Conservation (phyloP, 2,888 invertebrate genomes). For the Leptopilina drosophilae region DNA sequence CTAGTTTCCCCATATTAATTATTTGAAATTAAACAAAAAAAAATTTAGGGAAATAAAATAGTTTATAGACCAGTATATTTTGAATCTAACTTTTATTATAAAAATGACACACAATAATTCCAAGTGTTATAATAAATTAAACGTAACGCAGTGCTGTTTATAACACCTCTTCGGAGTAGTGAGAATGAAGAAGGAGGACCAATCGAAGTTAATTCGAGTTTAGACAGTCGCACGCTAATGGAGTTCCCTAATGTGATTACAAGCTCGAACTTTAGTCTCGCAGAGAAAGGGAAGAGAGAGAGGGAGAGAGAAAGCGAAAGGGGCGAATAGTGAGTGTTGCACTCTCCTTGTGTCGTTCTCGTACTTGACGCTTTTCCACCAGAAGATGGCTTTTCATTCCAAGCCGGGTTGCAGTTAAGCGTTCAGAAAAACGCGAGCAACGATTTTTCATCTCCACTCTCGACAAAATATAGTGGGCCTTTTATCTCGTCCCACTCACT, state of each 20-base stretch:
- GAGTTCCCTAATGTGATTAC: conserved; percentile 6
- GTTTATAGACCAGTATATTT: no score
- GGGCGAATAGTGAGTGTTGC: background rate
- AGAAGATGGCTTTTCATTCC: background rate
- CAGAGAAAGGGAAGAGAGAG: background rate
- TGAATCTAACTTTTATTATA: no score
- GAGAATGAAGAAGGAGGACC: background rate
- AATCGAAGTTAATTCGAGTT: background rate
- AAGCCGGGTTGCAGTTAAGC: conserved; percentile 5
- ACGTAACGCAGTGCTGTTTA: no score
- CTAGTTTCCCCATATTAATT: no score
- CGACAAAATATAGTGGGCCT: conserved; percentile 7
- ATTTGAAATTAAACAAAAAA: no score
- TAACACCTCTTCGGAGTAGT: background rate
- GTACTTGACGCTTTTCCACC: background rate
- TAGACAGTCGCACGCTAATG: conserved; percentile 1
- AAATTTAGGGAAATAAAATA: no score
- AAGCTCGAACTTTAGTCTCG: conserved; percentile 4
- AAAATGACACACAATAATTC: no score
- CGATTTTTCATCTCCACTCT: conserved; percentile 14
- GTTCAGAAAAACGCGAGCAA: conserved; percentile 21
- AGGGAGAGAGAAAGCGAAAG: background rate
- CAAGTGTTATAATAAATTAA: no score
- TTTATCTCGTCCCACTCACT: conserved; percentile 27
- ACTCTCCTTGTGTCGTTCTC: background rate